Evolutionary conservation across 2,888 invertebrate species (phyloP).

Genomic region (Aleiodes testaceus): DNA sequence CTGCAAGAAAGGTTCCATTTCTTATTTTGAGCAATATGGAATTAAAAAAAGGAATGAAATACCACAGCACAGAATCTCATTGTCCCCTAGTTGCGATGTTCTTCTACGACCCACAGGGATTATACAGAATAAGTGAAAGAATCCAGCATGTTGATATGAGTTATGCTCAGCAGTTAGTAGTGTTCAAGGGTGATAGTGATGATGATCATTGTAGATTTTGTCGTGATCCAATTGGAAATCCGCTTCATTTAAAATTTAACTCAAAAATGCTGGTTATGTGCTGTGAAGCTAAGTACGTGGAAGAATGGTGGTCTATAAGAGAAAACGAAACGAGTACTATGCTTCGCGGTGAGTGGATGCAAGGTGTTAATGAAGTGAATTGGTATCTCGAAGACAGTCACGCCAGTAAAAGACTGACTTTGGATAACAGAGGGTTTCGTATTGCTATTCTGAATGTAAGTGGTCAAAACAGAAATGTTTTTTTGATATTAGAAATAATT

Average conservation of each 20-base stretch:
- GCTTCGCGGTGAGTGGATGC: not conserved
- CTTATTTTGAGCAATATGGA: not conserved
- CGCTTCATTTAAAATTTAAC: too few relatives aligned
- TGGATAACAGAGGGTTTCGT: too few relatives aligned
- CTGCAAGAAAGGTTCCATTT: too few relatives aligned
- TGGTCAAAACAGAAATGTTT: too few relatives aligned
- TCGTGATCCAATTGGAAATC: too few relatives aligned
- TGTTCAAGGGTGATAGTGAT: slow-evolving; percentile 52
- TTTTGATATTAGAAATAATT: too few relatives aligned
- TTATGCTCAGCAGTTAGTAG: slow-evolving; percentile 59
- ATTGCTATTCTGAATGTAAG: too few relatives aligned
- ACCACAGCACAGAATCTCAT: too few relatives aligned
- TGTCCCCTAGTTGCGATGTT: slow-evolving; percentile 57
- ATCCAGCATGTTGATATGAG: slow-evolving; percentile 48
- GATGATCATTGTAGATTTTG: slow-evolving; percentile 48
- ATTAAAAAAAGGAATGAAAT: not conserved
- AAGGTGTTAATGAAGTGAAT: not conserved
- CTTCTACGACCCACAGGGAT: slow-evolving; percentile 45
- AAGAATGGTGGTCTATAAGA: slow-evolving; percentile 60
- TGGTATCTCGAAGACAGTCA: not conserved
- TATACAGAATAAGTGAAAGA: slow-evolving; percentile 50
- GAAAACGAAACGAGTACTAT: slow-evolving; percentile 12
- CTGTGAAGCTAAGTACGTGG: slow-evolving; percentile 45
- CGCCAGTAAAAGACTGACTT: too few relatives aligned
- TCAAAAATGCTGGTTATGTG: slow-evolving; percentile 58